Percentiles rank a stretch among this genome's conserved stretches.
Evolutionary conservation across 2,113 vertebrate species (phyloP).

Genomic region (cat (Felis catus)): F.catus_Fca126_mat1.0 CM031419.1:14697001-14697500

Average conservation of each 20-base stretch:
- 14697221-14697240: not conserved
- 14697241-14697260: not conserved
- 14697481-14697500: conserved; percentile 88
- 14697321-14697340: not conserved
- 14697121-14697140: not conserved
- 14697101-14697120: not conserved
- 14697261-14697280: not conserved
- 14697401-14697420: conserved; percentile 73
- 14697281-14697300: not conserved
- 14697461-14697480: conserved; percentile 83
- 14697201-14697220: not conserved
- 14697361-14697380: conserved; percentile 76
- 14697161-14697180: not conserved
- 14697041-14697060: not conserved
- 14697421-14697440: conserved; percentile 89
- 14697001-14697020: not conserved
- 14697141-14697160: not conserved
- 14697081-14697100: not conserved
- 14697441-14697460: conserved; percentile 86
- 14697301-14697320: conserved; percentile 75
- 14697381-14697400: conserved; percentile 70
- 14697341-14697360: conserved; percentile 76
- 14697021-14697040: not conserved
- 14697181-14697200: not conserved
- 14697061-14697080: not conserved